Evolutionary conservation across 1,140 invertebrate species (phyloP).

Genomic region (Bombus pascuorum): DNA sequence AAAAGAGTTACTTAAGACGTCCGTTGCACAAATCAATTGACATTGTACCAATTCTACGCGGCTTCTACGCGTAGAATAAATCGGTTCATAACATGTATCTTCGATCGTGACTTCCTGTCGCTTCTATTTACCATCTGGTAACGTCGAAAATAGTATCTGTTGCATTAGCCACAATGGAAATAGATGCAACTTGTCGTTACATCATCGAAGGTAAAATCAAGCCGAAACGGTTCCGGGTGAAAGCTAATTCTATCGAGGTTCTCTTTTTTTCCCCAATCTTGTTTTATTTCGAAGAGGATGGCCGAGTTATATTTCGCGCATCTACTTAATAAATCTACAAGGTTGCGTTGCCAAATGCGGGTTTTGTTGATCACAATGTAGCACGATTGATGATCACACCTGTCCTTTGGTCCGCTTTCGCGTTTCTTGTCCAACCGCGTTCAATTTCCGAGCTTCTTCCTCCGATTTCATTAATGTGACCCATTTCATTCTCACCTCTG

Average conservation of each 20-base stretch:
- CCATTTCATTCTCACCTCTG: not conserved
- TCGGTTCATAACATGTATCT: slow-evolving; percentile 26
- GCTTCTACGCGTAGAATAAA: not conserved
- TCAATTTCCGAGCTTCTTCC: slow-evolving; percentile 31
- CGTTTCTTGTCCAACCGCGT: slow-evolving; percentile 18
- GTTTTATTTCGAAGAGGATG: not conserved
- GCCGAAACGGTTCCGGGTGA: slow-evolving; percentile 7
- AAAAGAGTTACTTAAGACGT: not conserved
- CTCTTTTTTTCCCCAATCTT: not conserved
- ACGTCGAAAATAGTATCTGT: slow-evolving; percentile 35
- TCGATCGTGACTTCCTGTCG: slow-evolving; percentile 30
- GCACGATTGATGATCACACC: slow-evolving; percentile 46
- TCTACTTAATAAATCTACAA: slow-evolving; percentile 41
- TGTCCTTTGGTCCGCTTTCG: slow-evolving; percentile 34
- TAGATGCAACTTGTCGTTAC: slow-evolving; percentile 48
- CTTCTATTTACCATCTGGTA: slow-evolving; percentile 42
- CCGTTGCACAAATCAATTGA: not conserved
- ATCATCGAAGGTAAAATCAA: slow-evolving; percentile 42
- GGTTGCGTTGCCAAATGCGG: slow-evolving; percentile 33
- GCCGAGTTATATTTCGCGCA: not conserved
- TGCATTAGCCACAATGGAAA: slow-evolving; percentile 48
- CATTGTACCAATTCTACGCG: not conserved
- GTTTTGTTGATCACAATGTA: slow-evolving; percentile 39
- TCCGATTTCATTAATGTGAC: not conserved
- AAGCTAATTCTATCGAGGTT: not conserved